Evolutionary conservation across 92 coral and sea anemone species (phyloP).

Genomic region (Umimayanthus chanpuru): DNA sequence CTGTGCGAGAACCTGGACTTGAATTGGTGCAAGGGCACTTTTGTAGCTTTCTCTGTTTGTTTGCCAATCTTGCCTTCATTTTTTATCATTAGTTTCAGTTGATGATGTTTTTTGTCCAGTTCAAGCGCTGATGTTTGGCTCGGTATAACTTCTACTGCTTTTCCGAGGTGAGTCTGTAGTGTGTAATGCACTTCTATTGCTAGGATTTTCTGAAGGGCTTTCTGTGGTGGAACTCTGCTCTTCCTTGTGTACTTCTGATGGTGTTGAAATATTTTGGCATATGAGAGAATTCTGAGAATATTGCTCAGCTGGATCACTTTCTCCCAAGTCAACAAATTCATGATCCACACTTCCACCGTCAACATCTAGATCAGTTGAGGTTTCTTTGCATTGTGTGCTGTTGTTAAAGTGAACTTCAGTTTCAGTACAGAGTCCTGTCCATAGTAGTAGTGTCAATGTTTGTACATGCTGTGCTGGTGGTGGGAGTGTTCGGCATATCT

Average conservation of each 20-base stretch:
- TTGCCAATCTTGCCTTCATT: conserved; percentile 1
- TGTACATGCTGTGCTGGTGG: neutral
- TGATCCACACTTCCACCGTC: conserved; percentile 1
- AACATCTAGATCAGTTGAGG: neutral
- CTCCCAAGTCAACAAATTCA: conserved; percentile 8
- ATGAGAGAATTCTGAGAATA: neutral
- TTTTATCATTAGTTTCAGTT: conserved; percentile 29
- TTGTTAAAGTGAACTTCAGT: too few relatives aligned
- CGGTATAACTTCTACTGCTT: conserved; percentile 1
- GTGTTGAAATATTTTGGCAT: neutral
- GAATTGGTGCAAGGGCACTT: conserved; percentile 42
- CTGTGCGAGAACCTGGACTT: conserved; percentile 51
- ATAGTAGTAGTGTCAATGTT: neutral
- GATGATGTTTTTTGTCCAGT: conserved; percentile 5
- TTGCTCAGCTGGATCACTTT: neutral
- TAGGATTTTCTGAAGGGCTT: neutral
- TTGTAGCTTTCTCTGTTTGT: conserved; percentile 44
- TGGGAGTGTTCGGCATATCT: neutral
- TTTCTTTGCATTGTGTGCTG: neutral
- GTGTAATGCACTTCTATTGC: neutral
- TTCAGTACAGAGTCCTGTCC: neutral
- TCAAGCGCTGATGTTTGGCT: conserved; percentile 9
- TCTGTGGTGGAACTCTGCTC: neutral
- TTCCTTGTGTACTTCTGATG: conserved; percentile 3
- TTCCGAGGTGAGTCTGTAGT: conserved; percentile 19